Evolutionary conservation across 1,140 invertebrate species (phyloP).

Genomic region (Brachionus manjavacas): DNA sequence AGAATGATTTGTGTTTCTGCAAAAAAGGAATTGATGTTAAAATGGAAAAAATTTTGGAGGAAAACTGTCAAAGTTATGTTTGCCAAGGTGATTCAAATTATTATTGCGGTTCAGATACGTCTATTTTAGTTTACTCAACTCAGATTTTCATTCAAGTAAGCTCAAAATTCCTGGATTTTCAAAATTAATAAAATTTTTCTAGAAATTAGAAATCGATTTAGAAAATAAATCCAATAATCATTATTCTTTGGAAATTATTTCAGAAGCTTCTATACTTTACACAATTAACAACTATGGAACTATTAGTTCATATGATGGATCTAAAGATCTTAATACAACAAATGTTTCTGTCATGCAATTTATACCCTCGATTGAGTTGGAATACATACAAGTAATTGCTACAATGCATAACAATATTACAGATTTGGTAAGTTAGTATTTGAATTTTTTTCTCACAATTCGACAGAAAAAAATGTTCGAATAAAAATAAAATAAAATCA

Average conservation of each 20-base stretch:
- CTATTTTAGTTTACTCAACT: slow-evolving; percentile 8
- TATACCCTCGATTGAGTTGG: not conserved
- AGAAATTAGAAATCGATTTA: not conserved
- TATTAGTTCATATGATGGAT: not conserved
- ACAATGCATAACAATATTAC: not conserved
- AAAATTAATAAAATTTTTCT: not conserved
- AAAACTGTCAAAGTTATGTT: not conserved
- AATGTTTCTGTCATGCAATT: not conserved
- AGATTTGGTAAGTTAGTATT: not conserved
- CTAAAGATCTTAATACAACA: not conserved
- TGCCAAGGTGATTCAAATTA: slow-evolving; percentile 12
- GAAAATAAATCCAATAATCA: not conserved
- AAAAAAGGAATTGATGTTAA: not conserved
- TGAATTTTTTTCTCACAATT: too few species aligned
- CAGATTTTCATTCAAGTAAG: not conserved
- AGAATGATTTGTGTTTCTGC: not conserved
- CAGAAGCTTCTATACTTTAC: not conserved
- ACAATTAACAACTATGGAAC: not conserved
- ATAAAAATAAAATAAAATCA: too few species aligned
- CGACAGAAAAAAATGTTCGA: too few species aligned
- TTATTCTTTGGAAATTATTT: not conserved
- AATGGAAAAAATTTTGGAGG: not conserved
- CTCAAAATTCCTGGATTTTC: not conserved
- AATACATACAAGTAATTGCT: not conserved
- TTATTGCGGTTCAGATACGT: not conserved